These are phyloP conservation scores for Trichonephila clavata DNA, from an alignment of 1,140 invertebrate genomes.

Conservation along the genomic window DNA sequence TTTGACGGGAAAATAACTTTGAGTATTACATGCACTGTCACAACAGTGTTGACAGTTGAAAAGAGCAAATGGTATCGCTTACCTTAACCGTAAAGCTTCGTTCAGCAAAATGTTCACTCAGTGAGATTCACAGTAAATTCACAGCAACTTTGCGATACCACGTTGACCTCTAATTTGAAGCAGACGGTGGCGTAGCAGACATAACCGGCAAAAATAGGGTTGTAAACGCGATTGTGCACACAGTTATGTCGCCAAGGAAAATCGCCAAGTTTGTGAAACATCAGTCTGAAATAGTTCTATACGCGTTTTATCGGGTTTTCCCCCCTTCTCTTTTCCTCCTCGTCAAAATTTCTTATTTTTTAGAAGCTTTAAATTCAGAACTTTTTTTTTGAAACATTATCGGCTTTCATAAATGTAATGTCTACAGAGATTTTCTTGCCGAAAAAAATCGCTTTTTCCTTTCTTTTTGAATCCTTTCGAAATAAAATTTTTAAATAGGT, in stretches of 20 bases:
- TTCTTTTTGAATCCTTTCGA: no score
- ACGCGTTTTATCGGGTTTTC: no score
- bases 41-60: neutral
- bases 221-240: neutral
- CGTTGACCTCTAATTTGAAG: constrained; percentile 25
- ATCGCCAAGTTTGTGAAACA: neutral
- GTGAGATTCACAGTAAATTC: neutral
- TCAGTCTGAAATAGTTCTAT: neutral
- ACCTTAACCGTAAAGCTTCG: neutral
- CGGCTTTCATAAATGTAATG: no score
- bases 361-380: no score
- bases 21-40: neutral
- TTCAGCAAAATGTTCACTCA: neutral
- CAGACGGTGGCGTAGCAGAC: constrained; percentile 52
- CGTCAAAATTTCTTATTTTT: neutral
- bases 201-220: constrained; percentile 54
- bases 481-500: no score
- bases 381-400: no score
- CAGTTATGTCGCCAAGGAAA: constrained; percentile 5
- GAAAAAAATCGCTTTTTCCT: no score
- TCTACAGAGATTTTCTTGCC: no score
- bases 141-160: neutral
- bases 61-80: neutral
- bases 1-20: constrained; percentile 1
- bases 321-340: no score